Base-by-base conservation (phyloP, 2,113 vertebrate genomes). In the Pterophyllum scalare region DNA sequence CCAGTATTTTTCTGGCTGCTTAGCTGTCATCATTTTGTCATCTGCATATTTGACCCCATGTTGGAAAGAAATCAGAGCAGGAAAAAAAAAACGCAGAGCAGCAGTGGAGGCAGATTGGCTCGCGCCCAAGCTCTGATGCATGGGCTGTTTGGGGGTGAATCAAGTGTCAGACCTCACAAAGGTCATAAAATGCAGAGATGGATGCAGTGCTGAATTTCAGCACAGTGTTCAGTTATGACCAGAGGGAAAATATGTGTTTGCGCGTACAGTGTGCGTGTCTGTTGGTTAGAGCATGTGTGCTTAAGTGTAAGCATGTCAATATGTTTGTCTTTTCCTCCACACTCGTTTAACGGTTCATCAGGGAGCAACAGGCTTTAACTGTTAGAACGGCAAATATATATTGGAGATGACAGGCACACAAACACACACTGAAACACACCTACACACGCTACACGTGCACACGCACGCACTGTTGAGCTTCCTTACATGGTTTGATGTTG, bases 321-420 rank as follows among this genome's bases (percentile, higher is more conserved):
- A 56, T 88, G 86, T 89, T 89, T 87, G 82, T 82, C 59, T 90
- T 89, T 81, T 91, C 54, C 80, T 86, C 49, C 87, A 74, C 64
- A 57, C 75, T 87, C 75, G 62, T 86, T 89, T 90, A 76, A 86
- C 14, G 38, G 79, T 81, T 91, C 84, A 80, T 77, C 31, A 7
- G 79, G 78, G 89, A 88, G 81, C 62, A 28, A 75, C 46, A 33
- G 31, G 72, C 67, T 26, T 83, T 81, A 65, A 75, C 17, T 7
- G n/a, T 78, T 56, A 52, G 22, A 62, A 74, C 28, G 22, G 52
- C 6, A 59, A 56, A 59, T 64, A 43, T 64, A 43, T 79, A 90
- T 83, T 54, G 58, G 31, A 64, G 26, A 57, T 77, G 84, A 91
- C 70, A 81, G 64, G 26, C 70, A 8, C 67, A 65, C 77, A 59